These are phyloP conservation scores for Todiramphus chloris DNA, from an alignment of 2,113 vertebrate genomes.

Conservation along the genomic window DNA sequence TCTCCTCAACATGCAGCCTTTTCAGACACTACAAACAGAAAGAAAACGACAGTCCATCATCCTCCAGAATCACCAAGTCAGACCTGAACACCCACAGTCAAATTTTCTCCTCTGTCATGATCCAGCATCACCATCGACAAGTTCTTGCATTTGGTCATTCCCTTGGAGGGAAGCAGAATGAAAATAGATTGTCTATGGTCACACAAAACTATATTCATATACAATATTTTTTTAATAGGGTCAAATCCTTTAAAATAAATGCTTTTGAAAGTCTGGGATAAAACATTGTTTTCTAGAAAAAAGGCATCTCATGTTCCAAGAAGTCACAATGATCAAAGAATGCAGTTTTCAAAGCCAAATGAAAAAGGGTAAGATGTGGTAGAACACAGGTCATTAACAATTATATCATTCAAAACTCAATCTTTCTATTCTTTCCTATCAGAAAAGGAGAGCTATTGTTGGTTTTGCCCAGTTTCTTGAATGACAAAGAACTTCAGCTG, in stretches of 20 bases:
- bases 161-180: neutral
- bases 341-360: neutral
- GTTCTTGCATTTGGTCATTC: neutral
- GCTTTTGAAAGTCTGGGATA: neutral
- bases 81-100: neutral
- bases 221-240: neutral
- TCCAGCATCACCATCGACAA: neutral
- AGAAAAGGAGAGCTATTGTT: neutral
- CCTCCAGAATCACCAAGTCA: neutral
- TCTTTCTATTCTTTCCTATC: neutral
- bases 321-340: neutral
- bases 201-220: neutral
- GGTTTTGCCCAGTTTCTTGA: neutral
- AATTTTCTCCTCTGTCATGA: neutral
- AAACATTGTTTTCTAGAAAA: neutral
- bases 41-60: neutral
- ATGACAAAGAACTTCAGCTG: neutral
- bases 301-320: neutral
- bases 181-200: neutral
- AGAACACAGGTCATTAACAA: neutral
- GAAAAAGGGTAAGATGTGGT: neutral
- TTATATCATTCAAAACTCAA: neutral
- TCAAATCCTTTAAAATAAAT: neutral
- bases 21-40: constrained; percentile 50
- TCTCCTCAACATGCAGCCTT: constrained; percentile 47